A percentile compares a stretch with the other conserved stretches of the same genome.
phyloP scores from a whole-genome alignment of 1,140 invertebrate species.

The Plodia interpunctella region DNA sequence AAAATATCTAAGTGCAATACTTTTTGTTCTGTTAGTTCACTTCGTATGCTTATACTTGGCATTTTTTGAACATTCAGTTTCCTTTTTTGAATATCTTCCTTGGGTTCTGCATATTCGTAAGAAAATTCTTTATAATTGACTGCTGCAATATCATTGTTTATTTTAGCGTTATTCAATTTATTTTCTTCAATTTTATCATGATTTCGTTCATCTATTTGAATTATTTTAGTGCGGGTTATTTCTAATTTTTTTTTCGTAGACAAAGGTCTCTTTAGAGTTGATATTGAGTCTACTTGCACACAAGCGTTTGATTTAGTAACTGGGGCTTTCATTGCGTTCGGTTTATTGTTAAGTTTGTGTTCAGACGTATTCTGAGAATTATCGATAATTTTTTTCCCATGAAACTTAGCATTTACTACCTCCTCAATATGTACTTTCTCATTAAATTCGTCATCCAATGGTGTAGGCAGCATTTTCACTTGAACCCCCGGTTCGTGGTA shows the following conservation, averaged over 20 bases:
- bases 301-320: conserved; percentile 33
- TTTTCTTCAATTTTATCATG: conserved; percentile 22
- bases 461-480: conserved; percentile 48
- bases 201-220: conserved; percentile 44
- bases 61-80: conserved; percentile 62
- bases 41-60: conserved; percentile 71
- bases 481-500: conserved; percentile 47
- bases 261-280: conserved; percentile 27
- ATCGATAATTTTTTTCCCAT: conserved; percentile 57
- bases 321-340: conserved; percentile 4
- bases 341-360: conserved; percentile 24
- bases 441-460: conserved; percentile 71
- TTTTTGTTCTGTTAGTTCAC: conserved; percentile 67
- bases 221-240: conserved; percentile 42
- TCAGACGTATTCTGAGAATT: conserved; percentile 24
- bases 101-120: conserved; percentile 43
- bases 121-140: conserved; percentile 54
- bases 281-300: conserved; percentile 32
- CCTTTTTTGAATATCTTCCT: conserved; percentile 21
- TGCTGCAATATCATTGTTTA: conserved; percentile 21
- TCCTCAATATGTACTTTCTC: conserved; percentile 70
- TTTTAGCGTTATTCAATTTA: conserved; percentile 36
- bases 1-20: conserved; percentile 68
- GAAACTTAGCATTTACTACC: conserved; percentile 70
- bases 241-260: conserved; percentile 20